phyloP scores from a whole-genome alignment of 2,888 invertebrate species.

The Ophion slaviceki region DNA sequence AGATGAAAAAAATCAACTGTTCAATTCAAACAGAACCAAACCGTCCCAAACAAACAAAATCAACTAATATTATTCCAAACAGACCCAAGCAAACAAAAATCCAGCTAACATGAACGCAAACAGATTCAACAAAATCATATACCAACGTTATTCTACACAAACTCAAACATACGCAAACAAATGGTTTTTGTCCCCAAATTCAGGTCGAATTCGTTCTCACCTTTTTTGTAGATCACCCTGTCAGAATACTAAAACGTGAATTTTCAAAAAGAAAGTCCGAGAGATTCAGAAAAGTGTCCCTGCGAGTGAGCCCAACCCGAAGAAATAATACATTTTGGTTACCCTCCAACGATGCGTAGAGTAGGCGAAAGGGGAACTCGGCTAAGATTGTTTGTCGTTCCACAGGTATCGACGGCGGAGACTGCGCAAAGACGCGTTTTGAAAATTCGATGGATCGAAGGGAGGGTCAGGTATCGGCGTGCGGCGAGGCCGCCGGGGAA shows the following conservation, averaged over 20 bases:
- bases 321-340: too few species aligned
- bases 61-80: not conserved
- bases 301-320: too few species aligned
- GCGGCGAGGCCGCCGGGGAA: conserved; percentile 67
- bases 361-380: not conserved
- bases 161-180: not conserved
- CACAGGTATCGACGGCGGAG: not conserved
- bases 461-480: conserved; percentile 62
- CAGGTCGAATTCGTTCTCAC: too few species aligned
- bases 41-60: not conserved
- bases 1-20: too few species aligned
- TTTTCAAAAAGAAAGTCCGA: too few species aligned
- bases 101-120: not conserved
- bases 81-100: not conserved
- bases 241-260: too few species aligned
- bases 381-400: conserved; percentile 6
- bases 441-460: conserved; percentile 67
- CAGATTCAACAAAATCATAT: not conserved
- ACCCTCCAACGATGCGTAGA: too few species aligned
- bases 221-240: too few species aligned
- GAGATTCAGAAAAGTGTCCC: too few species aligned
- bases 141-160: not conserved
- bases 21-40: not conserved
- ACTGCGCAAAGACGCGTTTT: not conserved
- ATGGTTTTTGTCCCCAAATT: not conserved